These are phyloP conservation scores for Trypoxylon attenuatum DNA, from an alignment of 2,888 invertebrate genomes.

Conservation along the genomic window DNA sequence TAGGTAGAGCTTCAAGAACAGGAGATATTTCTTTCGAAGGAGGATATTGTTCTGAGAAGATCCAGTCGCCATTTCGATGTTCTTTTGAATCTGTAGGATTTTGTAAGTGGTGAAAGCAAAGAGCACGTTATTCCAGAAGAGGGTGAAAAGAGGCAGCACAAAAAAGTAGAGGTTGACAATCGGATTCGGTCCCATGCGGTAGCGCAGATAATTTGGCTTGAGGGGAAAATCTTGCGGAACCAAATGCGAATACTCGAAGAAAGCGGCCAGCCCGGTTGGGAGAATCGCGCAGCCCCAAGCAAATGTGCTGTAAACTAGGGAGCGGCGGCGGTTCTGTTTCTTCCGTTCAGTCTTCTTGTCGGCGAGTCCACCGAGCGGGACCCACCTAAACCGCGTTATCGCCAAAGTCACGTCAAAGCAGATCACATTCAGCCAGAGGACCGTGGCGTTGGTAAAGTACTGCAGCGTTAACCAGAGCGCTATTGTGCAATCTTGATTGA, in stretches of 20 bases:
- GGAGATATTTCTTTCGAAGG: slow-evolving; percentile 57
- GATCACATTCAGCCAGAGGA: too few relatives aligned
- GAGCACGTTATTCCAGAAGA: slow-evolving; percentile 59
- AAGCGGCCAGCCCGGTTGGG: slow-evolving; percentile 50
- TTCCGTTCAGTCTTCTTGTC: too few relatives aligned
- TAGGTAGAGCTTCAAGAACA: slow-evolving; percentile 59
- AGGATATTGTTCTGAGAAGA: slow-evolving; percentile 43
- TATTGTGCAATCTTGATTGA: too few relatives aligned
- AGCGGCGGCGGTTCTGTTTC: too few relatives aligned
- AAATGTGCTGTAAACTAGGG: slow-evolving; percentile 39
- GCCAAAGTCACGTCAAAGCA: too few relatives aligned
- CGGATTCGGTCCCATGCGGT: neutral
- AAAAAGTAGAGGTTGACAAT: neutral
- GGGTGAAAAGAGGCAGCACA: slow-evolving; percentile 20
- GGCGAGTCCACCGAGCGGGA: too few relatives aligned
- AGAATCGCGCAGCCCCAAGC: slow-evolving; percentile 49
- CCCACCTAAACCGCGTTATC: too few relatives aligned
- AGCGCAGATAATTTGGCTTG: neutral
- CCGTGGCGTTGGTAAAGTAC: too few relatives aligned
- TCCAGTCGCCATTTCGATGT: slow-evolving; percentile 54
- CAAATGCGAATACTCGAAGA: slow-evolving; percentile 58
- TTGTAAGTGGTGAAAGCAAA: slow-evolving; percentile 60
- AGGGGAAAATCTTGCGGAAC: slow-evolving; percentile 30
- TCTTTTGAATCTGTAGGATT: slow-evolving; percentile 54
- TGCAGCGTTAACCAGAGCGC: too few relatives aligned